Base-by-base conservation (phyloP, 2,113 vertebrate species). In the Zosterops pallidus region DNA sequence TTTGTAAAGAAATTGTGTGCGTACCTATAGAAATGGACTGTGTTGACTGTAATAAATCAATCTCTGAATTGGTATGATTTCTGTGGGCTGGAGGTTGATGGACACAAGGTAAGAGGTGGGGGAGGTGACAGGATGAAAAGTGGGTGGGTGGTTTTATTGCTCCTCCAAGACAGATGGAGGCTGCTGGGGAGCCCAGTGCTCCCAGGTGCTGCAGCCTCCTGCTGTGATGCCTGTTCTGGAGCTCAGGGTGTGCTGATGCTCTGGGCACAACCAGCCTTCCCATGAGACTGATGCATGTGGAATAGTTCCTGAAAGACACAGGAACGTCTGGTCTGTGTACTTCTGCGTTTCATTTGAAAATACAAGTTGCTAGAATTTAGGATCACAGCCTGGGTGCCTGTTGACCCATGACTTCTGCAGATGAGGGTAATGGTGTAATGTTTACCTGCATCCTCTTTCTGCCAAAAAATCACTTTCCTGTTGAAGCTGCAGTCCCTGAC, bases 161-260 rank as follows among this genome's bases (percentile, higher is more conserved):
- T 81, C 15, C 80, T 92, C 25, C 1, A 0, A 41, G 60, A 11
- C 17, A 35, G 56, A 10, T 0, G 3, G 37, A 18, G 1, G 0
- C 35, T 67, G 37, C 35, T 37, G 5, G 44, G 35, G 25, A 80
- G 24, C 56, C 74, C 1, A 0, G 52, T 0, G 2, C 44, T 60
- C 39, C 13, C 24, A 11, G 60, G 15, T 3, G 5, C 37, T 25
- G 18, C 80, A 57, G 26, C 41, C 56, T 33, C 37, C 46, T 4
- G 6, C 4, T 0, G 2, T n/a, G 29, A 3, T 52, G 26, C n/a
- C 4, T 39, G 9, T 21, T 11, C 37, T 33, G 69, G 31, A 77
- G 56, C 29, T 46, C 5, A 1, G 63, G 33, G 6, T 20, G 1
- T 23, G 4, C 16, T 29, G 70, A 25, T 50, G 60, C 62, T 70